A percentile compares a stretch with the other conserved stretches of the same genome.
phyloP scores from a whole-genome alignment of 2,113 vertebrate genomes.

The Tiliqua scincoides region DNA sequence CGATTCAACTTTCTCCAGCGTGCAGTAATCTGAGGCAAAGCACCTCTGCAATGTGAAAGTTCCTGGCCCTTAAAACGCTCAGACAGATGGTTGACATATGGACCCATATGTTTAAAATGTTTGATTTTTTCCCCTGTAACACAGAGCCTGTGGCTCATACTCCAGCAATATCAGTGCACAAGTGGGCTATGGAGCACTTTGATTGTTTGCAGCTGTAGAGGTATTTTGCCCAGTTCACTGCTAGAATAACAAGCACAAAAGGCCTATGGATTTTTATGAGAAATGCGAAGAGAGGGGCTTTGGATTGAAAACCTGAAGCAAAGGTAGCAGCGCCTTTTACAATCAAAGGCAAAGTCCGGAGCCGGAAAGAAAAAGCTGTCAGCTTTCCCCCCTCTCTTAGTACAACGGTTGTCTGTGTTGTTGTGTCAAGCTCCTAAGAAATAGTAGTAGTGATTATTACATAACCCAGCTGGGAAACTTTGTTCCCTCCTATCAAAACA shows the following conservation, averaged over 20 bases:
- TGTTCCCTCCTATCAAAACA: neutral
- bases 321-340: slow-evolving; percentile 7
- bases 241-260: slow-evolving; percentile 32
- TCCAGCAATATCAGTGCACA: neutral
- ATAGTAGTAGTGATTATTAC: slow-evolving; percentile 6
- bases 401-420: neutral
- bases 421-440: slow-evolving; percentile 23
- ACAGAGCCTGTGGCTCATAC: slow-evolving; percentile 5
- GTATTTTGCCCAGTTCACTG: neutral
- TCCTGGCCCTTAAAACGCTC: slow-evolving; percentile 11
- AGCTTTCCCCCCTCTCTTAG: neutral
- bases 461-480: slow-evolving; percentile 8
- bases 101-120: slow-evolving; percentile 13
- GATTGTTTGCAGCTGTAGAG: slow-evolving; percentile 43
- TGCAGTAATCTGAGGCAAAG: neutral
- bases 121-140: slow-evolving; percentile 5
- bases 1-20: neutral
- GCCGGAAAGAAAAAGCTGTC: neutral
- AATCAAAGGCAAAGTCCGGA: neutral
- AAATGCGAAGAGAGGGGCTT: neutral
- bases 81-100: slow-evolving; percentile 27
- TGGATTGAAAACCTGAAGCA: slow-evolving; percentile 28
- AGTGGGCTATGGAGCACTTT: neutral
- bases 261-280: slow-evolving; percentile 29
- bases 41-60: neutral